A percentile compares a stretch with the other conserved stretches of the same genome.
Evolutionary conservation across 2,888 invertebrate genomes (phyloP).

Genomic region (Clepsis dumicolana): DNA sequence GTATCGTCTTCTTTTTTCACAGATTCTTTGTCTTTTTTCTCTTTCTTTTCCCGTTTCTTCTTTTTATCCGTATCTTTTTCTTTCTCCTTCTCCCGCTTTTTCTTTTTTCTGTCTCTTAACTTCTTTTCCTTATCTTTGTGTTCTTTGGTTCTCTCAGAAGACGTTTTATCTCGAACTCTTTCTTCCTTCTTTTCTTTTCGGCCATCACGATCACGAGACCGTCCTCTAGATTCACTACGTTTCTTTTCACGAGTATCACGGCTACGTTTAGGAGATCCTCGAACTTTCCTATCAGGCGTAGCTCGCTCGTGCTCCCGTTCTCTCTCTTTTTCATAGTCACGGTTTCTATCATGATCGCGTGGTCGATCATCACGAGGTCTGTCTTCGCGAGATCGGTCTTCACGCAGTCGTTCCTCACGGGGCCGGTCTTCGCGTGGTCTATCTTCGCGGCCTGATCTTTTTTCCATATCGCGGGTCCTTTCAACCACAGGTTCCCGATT

Average conservation of each 20-base stretch:
- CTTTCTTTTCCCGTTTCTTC: constrained; percentile 84
- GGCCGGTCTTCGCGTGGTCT: constrained; percentile 64
- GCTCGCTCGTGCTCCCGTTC: constrained; percentile 74
- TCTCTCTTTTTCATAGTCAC: constrained; percentile 75
- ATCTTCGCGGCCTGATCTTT: constrained; percentile 67
- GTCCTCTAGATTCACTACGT: constrained; percentile 78
- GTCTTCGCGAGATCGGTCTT: constrained; percentile 62
- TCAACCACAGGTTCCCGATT: constrained; percentile 68
- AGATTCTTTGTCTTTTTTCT: constrained; percentile 83
- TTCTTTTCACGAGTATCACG: constrained; percentile 75
- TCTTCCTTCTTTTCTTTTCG: constrained; percentile 85
- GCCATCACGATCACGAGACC: constrained; percentile 80
- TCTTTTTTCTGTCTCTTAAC: constrained; percentile 75
- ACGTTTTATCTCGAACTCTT: constrained; percentile 72
- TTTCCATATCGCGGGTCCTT: constrained; percentile 74
- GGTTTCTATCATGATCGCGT: constrained; percentile 58
- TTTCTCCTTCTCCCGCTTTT: constrained; percentile 80
- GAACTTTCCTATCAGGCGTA: constrained; percentile 75
- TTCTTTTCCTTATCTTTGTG: constrained; percentile 87
- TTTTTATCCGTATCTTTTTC: constrained; percentile 83
- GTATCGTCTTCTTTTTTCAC: constrained; percentile 66
- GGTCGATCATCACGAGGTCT: constrained; percentile 66
- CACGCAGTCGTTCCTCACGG: constrained; percentile 65
- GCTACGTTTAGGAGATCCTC: constrained; percentile 72
- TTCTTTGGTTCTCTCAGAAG: constrained; percentile 80